Evolutionary conservation across 2,113 vertebrate genomes (phyloP).

Genomic region (Martes martes): DNA sequence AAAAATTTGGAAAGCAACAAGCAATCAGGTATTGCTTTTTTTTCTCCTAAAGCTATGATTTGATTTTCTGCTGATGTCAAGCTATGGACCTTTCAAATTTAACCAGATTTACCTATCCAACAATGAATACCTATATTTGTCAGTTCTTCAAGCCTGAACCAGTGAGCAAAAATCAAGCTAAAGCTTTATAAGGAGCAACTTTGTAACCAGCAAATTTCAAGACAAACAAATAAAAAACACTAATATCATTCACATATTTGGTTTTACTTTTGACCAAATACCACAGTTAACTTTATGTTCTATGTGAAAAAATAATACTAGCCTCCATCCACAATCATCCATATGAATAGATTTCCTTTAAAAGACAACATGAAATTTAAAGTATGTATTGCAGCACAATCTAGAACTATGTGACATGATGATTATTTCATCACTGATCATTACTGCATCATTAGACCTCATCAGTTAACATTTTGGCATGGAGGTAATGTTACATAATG

Average conservation of each 20-base stretch:
- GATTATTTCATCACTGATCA: background rate
- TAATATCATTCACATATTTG: background rate
- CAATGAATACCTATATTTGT: conserved; percentile 7
- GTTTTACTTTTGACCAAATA: background rate
- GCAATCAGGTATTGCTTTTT: conserved; percentile 45
- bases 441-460: background rate
- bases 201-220: background rate
- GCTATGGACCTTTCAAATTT: conserved; percentile 26
- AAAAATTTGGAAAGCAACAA: conserved; percentile 59
- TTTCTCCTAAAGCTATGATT: conserved; percentile 45
- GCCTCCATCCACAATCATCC: background rate
- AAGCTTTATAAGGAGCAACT: background rate
- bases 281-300: background rate
- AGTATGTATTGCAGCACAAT: background rate
- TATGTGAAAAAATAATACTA: background rate
- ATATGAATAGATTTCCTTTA: background rate
- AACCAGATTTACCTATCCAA: conserved; percentile 48
- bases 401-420: background rate
- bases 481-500: background rate
- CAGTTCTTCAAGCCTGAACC: background rate
- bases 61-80: conserved; percentile 4
- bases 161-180: conserved; percentile 37
- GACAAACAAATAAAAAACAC: background rate
- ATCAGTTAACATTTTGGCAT: background rate
- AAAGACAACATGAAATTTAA: background rate